Evolutionary conservation across 1,140 invertebrate genomes (phyloP), one percentile per base, ranked within the genome.

Genomic region (Aphidius gifuensis): DNA sequence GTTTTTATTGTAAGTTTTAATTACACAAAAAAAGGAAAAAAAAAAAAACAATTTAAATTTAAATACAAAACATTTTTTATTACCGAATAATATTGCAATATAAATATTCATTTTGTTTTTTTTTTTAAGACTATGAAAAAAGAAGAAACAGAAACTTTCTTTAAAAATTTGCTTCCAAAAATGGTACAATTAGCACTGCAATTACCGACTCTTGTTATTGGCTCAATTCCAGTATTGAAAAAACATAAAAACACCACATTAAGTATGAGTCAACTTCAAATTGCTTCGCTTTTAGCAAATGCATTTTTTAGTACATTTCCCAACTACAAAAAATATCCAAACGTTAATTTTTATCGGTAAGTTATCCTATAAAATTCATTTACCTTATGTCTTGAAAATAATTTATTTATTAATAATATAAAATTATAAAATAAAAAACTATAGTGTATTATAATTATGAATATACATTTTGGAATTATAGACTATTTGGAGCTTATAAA

Each of bases 291-390:
- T 44, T 76, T 98, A 60, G 94, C 95, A 2, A 98, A 98, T 84
- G 95, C 93, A 23, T 98, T 99, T 80, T 89, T 98, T 61, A 97
- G 93, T 77, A 98, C 96, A 59, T 98, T 96, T 83, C 94, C 95
- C 8, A 82, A 90, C 74, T 91, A 90, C 75, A 74, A 80, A n/a
- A 84, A 78, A 48, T 96, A 87, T 82, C 94, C 94, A 7, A 81
- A 86, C 49, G 93, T 97, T 40, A 97, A 97, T 83, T 97, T 97
- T 73, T 89, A 87, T 73, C 86, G 85, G 90, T 92, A 83, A 42
- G 16, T 1, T 16, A 16, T 16, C 16, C 16, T 1, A 16, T 16
- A 16, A 16, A 16, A 16, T 16, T 16, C 16, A 16, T 16, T 16
- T 16, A 16, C 16, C 16, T 16, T 16, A 16, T 16, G 16, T 0